Evolutionary conservation across 2,888 invertebrate genomes (phyloP).

Genomic region (Quadroppia sp.): DNA sequence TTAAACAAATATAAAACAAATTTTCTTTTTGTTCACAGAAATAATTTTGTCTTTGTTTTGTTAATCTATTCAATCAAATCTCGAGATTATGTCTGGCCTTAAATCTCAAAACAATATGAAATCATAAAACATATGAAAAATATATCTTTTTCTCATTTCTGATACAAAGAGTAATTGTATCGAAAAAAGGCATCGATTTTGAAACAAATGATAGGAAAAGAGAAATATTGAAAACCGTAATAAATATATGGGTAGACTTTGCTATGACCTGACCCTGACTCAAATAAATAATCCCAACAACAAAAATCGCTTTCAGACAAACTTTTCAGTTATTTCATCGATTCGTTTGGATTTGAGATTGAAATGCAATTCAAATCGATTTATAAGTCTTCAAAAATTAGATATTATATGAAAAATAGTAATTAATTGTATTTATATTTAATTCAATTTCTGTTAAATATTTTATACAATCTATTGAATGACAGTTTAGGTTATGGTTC

Average conservation of each 20-base stretch:
- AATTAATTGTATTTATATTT: too few relatives aligned
- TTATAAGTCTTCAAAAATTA: not conserved
- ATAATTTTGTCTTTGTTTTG: not conserved
- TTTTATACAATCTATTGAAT: too few relatives aligned
- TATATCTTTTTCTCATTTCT: too few relatives aligned
- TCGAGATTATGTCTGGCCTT: constrained; percentile 24
- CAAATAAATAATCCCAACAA: not conserved
- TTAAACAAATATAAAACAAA: not conserved
- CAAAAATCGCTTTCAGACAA: constrained; percentile 5
- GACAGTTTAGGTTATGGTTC: too few relatives aligned
- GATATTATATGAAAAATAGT: too few relatives aligned
- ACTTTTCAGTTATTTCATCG: not conserved
- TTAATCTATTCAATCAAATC: constrained; percentile 14
- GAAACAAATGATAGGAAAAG: constrained; percentile 4
- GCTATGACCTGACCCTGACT: constrained; percentile 34
- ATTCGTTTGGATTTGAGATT: not conserved
- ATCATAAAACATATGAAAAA: not conserved
- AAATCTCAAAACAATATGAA: not conserved
- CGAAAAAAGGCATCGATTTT: not conserved
- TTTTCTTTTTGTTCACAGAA: not conserved
- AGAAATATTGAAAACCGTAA: not conserved
- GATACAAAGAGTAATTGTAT: too few relatives aligned
- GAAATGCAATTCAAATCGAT: not conserved
- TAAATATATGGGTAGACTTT: constrained; percentile 12
- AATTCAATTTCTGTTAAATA: not conserved